These are phyloP conservation scores for Cacajao melanocephalus DNA, from an alignment of 2,797 vertebrate species.

Conservation along the genomic window DNA sequence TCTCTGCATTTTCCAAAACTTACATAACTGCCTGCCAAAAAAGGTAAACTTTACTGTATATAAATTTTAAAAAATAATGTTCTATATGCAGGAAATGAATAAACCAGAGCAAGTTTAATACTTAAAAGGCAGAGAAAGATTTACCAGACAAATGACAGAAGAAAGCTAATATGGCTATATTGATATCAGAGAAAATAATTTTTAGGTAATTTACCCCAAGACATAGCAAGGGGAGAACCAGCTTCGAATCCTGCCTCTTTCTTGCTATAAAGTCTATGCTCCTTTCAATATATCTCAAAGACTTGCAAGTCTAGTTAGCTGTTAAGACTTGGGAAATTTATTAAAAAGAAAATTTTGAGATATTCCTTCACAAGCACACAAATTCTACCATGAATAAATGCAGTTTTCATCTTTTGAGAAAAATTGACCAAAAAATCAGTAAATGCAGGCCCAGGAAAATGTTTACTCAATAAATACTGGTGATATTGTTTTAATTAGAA, in stretches of 20 bases:
- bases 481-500: neutral
- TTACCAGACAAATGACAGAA: constrained; percentile 1
- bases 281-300: neutral
- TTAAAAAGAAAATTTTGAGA: constrained; percentile 1
- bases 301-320: neutral
- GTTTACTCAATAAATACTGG: neutral
- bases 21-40: neutral
- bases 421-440: neutral
- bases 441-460: constrained; percentile 18
- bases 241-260: neutral
- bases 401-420: constrained; percentile 37
- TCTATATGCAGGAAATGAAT: neutral
- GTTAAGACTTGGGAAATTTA: neutral
- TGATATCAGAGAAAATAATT: neutral
- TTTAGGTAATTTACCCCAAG: neutral
- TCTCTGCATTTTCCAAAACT: neutral
- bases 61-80: neutral
- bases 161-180: neutral
- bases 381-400: neutral
- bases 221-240: neutral
- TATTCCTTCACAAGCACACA: neutral
- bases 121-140: neutral
- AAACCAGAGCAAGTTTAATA: neutral
- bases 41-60: neutral
- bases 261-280: neutral